Conservation (phyloP, 2,797 vertebrate genomes). For the Gadopsis marmoratus region DNA sequence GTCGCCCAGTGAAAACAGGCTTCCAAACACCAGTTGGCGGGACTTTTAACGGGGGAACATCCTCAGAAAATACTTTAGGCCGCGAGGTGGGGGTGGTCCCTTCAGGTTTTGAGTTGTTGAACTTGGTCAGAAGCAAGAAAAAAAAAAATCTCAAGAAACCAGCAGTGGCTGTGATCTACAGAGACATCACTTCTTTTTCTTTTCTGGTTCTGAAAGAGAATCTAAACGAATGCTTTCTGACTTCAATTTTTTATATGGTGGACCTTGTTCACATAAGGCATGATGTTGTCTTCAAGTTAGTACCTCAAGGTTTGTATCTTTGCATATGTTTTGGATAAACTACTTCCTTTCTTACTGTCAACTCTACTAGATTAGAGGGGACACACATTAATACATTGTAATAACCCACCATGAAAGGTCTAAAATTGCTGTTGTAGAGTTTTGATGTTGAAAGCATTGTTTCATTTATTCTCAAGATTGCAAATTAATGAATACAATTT, state of each 20-base stretch:
- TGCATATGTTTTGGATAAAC: constrained; percentile 65
- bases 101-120: constrained; percentile 48
- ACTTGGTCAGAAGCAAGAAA: constrained; percentile 16
- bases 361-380: constrained; percentile 40
- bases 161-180: constrained; percentile 53
- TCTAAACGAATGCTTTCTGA: constrained; percentile 42
- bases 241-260: constrained; percentile 50
- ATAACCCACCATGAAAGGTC: constrained; percentile 9
- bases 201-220: constrained; percentile 45
- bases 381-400: constrained; percentile 6
- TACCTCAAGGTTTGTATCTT: constrained; percentile 79
- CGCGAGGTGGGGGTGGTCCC: constrained; percentile 2
- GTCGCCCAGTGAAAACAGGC: constrained; percentile 83
- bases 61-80: constrained; percentile 41
- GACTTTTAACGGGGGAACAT: constrained; percentile 36
- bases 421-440: constrained; percentile 12
- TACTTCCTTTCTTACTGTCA: constrained; percentile 46
- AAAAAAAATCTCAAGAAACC: constrained; percentile 51
- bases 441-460: constrained; percentile 26
- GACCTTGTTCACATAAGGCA: constrained; percentile 49
- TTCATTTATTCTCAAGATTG: constrained; percentile 6
- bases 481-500: constrained; percentile 17
- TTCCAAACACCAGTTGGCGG: constrained; percentile 53
- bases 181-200: constrained; percentile 47
- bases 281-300: constrained; percentile 59